Conservation (phyloP, 1,140 invertebrate species). For the Aphis gossypii region DNA sequence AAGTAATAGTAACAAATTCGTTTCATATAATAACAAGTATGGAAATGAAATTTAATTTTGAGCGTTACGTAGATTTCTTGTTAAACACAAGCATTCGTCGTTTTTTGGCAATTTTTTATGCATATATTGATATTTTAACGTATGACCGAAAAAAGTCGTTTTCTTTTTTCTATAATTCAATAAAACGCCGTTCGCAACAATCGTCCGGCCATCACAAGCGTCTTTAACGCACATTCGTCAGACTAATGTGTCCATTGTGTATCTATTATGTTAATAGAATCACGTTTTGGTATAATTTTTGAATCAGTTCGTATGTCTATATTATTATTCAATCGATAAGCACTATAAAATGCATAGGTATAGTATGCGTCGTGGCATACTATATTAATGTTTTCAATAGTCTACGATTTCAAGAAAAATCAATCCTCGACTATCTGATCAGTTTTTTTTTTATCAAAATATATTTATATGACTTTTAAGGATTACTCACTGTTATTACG, state of each 20-base stretch:
- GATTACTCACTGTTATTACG: not conserved
- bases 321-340: not conserved
- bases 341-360: not conserved
- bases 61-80: no score
- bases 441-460: no score
- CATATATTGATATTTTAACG: not conserved
- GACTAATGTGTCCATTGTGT: not conserved
- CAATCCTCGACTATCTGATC: no score
- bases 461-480: no score
- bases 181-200: not conserved
- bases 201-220: no score
- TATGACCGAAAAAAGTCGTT: not conserved
- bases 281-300: not conserved
- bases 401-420: no score
- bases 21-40: not conserved
- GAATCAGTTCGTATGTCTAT: not conserved
- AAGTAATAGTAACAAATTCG: not conserved
- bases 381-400: no score
- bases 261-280: not conserved
- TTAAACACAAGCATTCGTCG: not conserved
- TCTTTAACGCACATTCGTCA: not conserved
- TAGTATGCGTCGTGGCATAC: no score
- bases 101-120: not conserved
- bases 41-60: not conserved
- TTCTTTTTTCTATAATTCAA: not conserved